A percentile compares a stretch with the other conserved stretches of the same genome.
Evolutionary conservation across 2,113 vertebrate species (phyloP).

Genomic region (Ophiodon elongatus): DNA sequence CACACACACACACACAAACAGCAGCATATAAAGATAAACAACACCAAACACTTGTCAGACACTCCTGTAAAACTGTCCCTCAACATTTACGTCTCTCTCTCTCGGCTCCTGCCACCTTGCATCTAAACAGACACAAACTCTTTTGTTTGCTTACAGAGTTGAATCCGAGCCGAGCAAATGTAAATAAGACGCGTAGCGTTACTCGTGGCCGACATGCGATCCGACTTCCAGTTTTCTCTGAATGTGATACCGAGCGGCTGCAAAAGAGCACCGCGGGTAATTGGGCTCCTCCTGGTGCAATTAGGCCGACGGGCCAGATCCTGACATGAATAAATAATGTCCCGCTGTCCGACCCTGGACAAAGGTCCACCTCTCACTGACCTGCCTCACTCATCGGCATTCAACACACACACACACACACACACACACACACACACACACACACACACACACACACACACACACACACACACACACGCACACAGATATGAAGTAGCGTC

Average conservation of each 20-base stretch:
- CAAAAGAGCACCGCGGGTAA: conserved; percentile 26
- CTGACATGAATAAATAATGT: conserved; percentile 74
- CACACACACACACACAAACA: not conserved
- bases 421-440: not conserved
- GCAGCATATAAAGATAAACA: no score
- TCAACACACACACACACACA: not conserved
- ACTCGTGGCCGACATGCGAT: conserved; percentile 56
- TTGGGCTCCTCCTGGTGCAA: conserved; percentile 71
- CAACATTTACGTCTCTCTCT: conserved; percentile 1
- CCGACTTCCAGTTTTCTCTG: conserved; percentile 47
- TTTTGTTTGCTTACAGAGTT: conserved; percentile 38
- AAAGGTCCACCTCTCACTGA: conserved; percentile 67
- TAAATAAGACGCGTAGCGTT: conserved; percentile 69
- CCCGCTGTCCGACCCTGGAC: conserved; percentile 52
- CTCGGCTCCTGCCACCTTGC: not conserved
- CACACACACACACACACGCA: not conserved
- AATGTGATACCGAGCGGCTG: conserved; percentile 48
- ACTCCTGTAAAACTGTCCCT: not conserved
- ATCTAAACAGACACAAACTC: conserved; percentile 26
- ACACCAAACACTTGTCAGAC: conserved; percentile 19
- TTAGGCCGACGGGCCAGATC: conserved; percentile 60
- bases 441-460: conserved; percentile 7
- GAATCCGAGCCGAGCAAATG: conserved; percentile 55
- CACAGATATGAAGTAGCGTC: not conserved
- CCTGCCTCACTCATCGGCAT: conserved; percentile 39